Conservation (phyloP, 2,797 vertebrate genomes). For the Eulemur rubriventer region DNA sequence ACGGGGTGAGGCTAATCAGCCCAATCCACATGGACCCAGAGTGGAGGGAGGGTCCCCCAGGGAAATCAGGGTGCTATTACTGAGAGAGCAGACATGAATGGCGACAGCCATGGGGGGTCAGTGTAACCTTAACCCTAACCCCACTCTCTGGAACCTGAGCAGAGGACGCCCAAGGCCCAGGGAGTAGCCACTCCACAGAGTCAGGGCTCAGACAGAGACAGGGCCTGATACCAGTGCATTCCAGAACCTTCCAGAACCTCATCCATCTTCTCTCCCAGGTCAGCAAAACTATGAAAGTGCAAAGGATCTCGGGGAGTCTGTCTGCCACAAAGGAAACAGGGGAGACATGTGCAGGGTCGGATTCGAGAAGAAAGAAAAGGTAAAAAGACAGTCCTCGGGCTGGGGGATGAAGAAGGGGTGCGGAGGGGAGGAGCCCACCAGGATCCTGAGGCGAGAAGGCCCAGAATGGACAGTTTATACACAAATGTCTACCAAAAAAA, state of each 20-base stretch:
- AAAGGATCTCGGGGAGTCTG: neutral
- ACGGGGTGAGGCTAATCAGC: neutral
- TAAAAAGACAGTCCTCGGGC: neutral
- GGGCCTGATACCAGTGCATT: neutral
- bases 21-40: neutral
- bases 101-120: rapidly evolving
- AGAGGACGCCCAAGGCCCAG: neutral
- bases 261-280: neutral
- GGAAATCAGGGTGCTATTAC: neutral
- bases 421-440: rapidly evolving
- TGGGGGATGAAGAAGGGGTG: neutral
- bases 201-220: too few species aligned
- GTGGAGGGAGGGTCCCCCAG: rapidly evolving
- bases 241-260: neutral
- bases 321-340: neutral
- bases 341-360: neutral
- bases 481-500: neutral
- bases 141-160: neutral
- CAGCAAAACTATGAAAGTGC: neutral
- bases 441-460: neutral
- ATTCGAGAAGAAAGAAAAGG: neutral
- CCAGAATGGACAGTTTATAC: neutral
- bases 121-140: too few species aligned
- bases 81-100: rapidly evolving
- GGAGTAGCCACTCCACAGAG: neutral